Conservation (phyloP, 2,888 invertebrate species). For the Enoplolaimus lenunculus region DNA sequence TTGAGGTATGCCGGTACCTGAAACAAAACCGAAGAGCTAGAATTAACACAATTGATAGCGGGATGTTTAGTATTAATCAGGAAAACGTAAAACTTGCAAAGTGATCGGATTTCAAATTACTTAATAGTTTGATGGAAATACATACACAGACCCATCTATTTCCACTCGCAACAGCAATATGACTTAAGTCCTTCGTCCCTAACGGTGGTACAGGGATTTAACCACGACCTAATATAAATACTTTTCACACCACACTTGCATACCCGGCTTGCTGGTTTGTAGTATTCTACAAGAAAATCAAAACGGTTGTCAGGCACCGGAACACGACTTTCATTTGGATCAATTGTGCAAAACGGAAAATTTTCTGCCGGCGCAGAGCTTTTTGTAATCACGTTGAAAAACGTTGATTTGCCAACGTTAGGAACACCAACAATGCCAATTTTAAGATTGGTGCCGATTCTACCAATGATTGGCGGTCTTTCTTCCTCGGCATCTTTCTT, state of each 20-base stretch:
- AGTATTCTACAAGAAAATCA: constrained; percentile 79
- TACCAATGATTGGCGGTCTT: constrained; percentile 74
- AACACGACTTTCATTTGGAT: constrained; percentile 99
- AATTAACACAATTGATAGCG: too few relatives aligned
- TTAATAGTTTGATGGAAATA: too few relatives aligned
- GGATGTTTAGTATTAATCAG: too few relatives aligned
- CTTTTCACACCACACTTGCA: too few relatives aligned
- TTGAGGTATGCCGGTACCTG: constrained; percentile 84
- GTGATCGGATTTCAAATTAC: too few relatives aligned
- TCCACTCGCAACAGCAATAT: too few relatives aligned
- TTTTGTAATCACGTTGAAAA: constrained; percentile 97
- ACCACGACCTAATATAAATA: too few relatives aligned
- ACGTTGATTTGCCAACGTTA: constrained; percentile 97
- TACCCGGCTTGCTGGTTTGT: constrained; percentile 56
- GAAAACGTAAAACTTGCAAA: too few relatives aligned
- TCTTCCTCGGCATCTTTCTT: constrained; percentile 61
- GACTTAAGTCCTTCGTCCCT: too few relatives aligned
- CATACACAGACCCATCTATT: too few relatives aligned
- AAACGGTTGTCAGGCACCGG: constrained; percentile 88
- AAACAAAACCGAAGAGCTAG: too few relatives aligned
- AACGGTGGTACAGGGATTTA: too few relatives aligned
- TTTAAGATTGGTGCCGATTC: constrained; percentile 85
- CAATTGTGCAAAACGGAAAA: constrained; percentile 99
- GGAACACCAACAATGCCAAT: constrained; percentile 72
- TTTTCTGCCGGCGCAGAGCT: constrained; percentile 94